phyloP scores from a whole-genome alignment of 2,113 vertebrate genomes.

The Ailuropoda melanoleuca region DNA sequence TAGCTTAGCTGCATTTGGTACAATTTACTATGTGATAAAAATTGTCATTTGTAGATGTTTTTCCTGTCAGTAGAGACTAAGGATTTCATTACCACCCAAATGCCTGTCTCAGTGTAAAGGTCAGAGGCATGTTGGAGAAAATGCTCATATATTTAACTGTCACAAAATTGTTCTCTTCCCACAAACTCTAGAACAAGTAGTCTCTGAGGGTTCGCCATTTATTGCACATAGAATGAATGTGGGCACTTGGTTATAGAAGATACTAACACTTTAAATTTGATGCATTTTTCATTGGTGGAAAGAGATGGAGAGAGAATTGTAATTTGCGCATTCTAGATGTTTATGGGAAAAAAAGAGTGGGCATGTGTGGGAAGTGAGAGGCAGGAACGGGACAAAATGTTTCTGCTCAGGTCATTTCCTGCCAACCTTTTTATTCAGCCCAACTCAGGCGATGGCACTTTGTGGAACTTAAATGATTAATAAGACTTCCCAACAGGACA shows the following conservation, averaged over 20 bases:
- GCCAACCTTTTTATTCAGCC: constrained; percentile 30
- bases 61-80: constrained; percentile 62
- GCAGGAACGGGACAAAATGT: background rate
- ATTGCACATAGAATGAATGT: background rate
- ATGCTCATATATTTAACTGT: constrained; percentile 43
- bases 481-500: constrained; percentile 25
- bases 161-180: background rate
- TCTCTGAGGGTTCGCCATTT: background rate
- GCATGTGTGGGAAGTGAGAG: constrained; percentile 10
- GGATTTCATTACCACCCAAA: constrained; percentile 64
- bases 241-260: background rate
- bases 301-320: constrained; percentile 22
- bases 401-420: constrained; percentile 48
- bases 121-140: constrained; percentile 55
- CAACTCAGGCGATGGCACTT: background rate
- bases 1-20: constrained; percentile 59
- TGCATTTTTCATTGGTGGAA: constrained; percentile 32
- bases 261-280: background rate
- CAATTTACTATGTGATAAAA: constrained; percentile 75
- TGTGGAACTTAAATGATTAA: constrained; percentile 35
- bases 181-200: background rate
- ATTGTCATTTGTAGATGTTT: constrained; percentile 63
- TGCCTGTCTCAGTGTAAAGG: constrained; percentile 63
- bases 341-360: constrained; percentile 22
- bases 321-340: constrained; percentile 12